Evolutionary conservation across 2,888 invertebrate species (phyloP), one percentile per base, ranked within the genome.

Genomic region (Ichneumoninae sp.): DNA sequence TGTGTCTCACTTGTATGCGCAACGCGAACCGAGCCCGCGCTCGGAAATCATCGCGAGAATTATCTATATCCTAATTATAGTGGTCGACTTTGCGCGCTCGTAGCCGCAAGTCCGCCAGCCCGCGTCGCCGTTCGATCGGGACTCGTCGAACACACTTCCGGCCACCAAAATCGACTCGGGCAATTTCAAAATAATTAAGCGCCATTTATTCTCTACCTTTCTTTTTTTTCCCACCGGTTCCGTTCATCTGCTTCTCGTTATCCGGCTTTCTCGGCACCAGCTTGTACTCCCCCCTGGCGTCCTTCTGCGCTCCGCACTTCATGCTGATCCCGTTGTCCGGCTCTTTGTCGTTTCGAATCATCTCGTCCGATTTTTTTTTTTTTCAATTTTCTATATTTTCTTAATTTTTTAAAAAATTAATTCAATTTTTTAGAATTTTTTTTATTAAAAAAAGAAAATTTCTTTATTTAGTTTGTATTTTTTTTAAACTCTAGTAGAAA

Each of bases 321-420:
- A 93, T 93, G 90, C 90, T 92, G 86, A 93, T 92, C 66, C 93
- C 93, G 90, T 92, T 92, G 89, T 93, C 93, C 84, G 91, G 91
- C 83, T 92, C 91, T 83, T 92, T 92, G 86, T 90, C 91, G 80
- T 89, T 89, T 83, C 88, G 89, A 90, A 91, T 91, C 87, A 89
- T 90, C 47, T 83, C 80, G 8, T n/a, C 33, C 33, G 6, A 26
- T 8, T 13, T 30, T 40, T 57, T 57, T 36, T 71, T 30, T 84
- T 66, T 68, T 69, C 65, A 33, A 33, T 47, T 52, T 33, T 72
- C 30, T n/a, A 54, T 54, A 36, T 52, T 79, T 83, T 2, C 2
- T 10, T 10, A 44, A 13, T 44, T 44, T 44, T 44, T 44, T 16
- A 3, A 16, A 8, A 40, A 40, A 8, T 40, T 40, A 8, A 8